A percentile compares a stretch with the other conserved stretches of the same genome.
phyloP scores from a whole-genome alignment of 1,140 invertebrate genomes.

The Calliopsis andreniformis region DNA sequence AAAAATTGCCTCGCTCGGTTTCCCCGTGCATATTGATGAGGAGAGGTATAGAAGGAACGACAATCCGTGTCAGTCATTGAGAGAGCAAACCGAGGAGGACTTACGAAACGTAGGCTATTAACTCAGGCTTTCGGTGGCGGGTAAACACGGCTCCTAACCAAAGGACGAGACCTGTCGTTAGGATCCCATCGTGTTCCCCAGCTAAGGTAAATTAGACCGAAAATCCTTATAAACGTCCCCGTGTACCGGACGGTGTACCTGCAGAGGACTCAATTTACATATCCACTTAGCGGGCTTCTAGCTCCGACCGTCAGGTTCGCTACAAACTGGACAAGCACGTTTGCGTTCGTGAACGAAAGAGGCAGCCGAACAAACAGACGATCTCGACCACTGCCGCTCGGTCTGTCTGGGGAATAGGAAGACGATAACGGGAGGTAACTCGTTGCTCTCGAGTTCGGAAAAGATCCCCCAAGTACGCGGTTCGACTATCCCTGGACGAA shows the following conservation, averaged over 20 bases:
- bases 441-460: background rate
- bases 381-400: too few relatives aligned
- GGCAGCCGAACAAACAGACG: background rate
- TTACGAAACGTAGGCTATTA: background rate
- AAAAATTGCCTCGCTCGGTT: too few relatives aligned
- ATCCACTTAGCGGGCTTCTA: conserved; percentile 25
- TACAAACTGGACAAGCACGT: background rate
- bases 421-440: background rate
- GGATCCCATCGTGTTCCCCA: background rate
- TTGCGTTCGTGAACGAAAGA: background rate
- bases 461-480: background rate
- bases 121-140: background rate
- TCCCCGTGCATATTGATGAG: too few relatives aligned
- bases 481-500: background rate
- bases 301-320: background rate
- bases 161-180: conserved; percentile 1
- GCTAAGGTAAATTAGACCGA: conserved; percentile 21
- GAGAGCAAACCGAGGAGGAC: background rate
- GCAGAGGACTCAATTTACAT: conserved; percentile 17
- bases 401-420: background rate
- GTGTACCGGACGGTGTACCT: background rate
- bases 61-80: background rate
- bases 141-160: conserved; percentile 9
- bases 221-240: conserved; percentile 21
- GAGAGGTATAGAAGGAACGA: too few relatives aligned